Evolutionary conservation across 2,797 vertebrate species (phyloP).

Genomic region (Babyrousa celebensis): DNA sequence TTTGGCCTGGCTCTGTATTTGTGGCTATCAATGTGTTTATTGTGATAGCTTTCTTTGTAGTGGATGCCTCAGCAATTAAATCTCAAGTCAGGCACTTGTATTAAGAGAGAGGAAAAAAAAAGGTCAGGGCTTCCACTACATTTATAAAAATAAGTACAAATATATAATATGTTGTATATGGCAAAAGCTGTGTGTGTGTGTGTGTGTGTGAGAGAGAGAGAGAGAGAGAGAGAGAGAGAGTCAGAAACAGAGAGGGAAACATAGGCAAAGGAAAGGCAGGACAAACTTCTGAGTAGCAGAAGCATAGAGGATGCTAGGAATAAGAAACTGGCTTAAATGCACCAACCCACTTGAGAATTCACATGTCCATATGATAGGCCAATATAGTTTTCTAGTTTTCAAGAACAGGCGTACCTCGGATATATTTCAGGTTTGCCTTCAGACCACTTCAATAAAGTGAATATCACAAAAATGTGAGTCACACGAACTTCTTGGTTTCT

Average conservation of each 20-base stretch:
- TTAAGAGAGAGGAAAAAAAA: background rate
- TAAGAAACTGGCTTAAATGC: background rate
- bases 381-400: background rate
- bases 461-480: too few species aligned
- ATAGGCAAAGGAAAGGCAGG: background rate
- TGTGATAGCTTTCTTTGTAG: background rate
- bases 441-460: too few species aligned
- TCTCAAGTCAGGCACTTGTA: background rate
- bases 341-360: background rate
- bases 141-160: background rate
- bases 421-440: too few species aligned
- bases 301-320: background rate
- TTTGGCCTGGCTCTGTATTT: background rate
- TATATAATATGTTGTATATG: background rate
- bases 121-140: background rate
- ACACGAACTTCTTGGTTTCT: too few species aligned
- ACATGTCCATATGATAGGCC: background rate
- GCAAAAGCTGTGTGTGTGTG: background rate
- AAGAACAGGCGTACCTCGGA: background rate
- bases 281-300: background rate
- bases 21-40: background rate
- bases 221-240: too few species aligned
- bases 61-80: background rate
- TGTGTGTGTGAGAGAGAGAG: background rate
- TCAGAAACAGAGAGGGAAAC: background rate